Evolutionary conservation across 1,140 invertebrate species (phyloP).

Genomic region (Colletes gigas): DNA sequence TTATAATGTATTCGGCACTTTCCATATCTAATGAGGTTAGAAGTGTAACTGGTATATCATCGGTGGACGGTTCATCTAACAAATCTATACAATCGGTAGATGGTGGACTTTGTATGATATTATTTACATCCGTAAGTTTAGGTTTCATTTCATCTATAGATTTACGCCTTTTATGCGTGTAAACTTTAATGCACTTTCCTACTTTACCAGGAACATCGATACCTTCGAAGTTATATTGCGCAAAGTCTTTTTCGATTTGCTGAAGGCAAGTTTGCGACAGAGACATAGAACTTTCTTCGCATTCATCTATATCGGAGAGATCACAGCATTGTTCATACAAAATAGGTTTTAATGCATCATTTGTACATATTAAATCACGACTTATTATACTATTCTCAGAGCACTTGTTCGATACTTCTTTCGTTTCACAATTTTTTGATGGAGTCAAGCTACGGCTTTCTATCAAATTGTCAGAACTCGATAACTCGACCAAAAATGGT

Average conservation of each 20-base stretch:
- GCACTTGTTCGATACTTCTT: slow-evolving; percentile 36
- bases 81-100: slow-evolving; percentile 74
- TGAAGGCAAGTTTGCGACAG: slow-evolving; percentile 46
- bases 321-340: slow-evolving; percentile 73
- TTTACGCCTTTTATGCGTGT: slow-evolving; percentile 74
- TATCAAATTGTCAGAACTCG: slow-evolving; percentile 8
- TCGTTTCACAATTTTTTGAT: slow-evolving; percentile 12
- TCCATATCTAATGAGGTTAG: slow-evolving; percentile 72
- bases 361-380: slow-evolving; percentile 28
- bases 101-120: slow-evolving; percentile 60
- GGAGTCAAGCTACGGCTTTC: slow-evolving; percentile 5
- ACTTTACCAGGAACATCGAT: slow-evolving; percentile 68
- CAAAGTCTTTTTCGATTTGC: slow-evolving; percentile 44
- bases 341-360: slow-evolving; percentile 47
- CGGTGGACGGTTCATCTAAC: slow-evolving; percentile 68
- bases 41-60: slow-evolving; percentile 72
- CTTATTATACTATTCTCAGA: slow-evolving; percentile 28
- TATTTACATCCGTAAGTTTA: slow-evolving; percentile 59
- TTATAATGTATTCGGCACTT: slow-evolving; percentile 74
- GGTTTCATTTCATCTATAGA: slow-evolving; percentile 57
- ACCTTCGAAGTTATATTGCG: slow-evolving; percentile 57
- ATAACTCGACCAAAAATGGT: slow-evolving; percentile 22
- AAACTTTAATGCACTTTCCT: slow-evolving; percentile 76
- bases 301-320: slow-evolving; percentile 64
- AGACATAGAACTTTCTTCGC: slow-evolving; percentile 41